Percentiles rank a stretch among this genome's conserved stretches.
Conservation (phyloP, 2,797 vertebrate species). For the Ciconia nigra region DNA sequence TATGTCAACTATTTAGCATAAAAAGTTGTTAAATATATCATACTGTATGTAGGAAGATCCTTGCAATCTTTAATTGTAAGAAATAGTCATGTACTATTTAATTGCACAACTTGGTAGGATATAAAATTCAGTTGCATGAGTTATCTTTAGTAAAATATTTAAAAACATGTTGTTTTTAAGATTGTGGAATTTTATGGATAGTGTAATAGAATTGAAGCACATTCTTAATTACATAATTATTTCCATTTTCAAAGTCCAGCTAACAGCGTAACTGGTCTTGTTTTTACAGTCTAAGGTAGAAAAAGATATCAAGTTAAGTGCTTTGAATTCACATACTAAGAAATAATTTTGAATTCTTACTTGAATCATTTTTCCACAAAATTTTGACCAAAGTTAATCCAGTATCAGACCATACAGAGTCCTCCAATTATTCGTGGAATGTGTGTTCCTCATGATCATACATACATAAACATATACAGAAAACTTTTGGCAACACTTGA, state of each 20-base stretch:
- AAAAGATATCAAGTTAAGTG: not conserved
- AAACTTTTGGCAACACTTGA: not conserved
- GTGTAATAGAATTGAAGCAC: slow-evolving; percentile 67
- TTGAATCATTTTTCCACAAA: not conserved
- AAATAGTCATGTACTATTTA: slow-evolving; percentile 73
- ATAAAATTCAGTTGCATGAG: slow-evolving; percentile 76
- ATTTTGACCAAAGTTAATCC: not conserved
- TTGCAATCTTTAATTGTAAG: slow-evolving; percentile 76
- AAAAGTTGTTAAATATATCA: slow-evolving; percentile 78
- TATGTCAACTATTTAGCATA: slow-evolving; percentile 75
- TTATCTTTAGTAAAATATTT: slow-evolving; percentile 79
- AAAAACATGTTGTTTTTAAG: slow-evolving; percentile 73
- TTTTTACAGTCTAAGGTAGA: slow-evolving; percentile 58
- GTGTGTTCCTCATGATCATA: not conserved
- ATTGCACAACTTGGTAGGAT: slow-evolving; percentile 72
- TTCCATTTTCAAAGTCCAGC: slow-evolving; percentile 76
- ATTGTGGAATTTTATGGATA: slow-evolving; percentile 72
- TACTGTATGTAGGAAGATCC: slow-evolving; percentile 63
- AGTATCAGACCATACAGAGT: not conserved
- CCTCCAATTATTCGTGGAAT: not conserved
- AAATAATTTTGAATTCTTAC: not conserved
- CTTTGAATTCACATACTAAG: not conserved
- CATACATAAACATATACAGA: not conserved
- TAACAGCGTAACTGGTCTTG: slow-evolving; percentile 57
- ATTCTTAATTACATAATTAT: slow-evolving; percentile 79